Evolutionary conservation across 2,113 vertebrate species (phyloP).

Genomic region (Pseudopodoces humilis): DNA sequence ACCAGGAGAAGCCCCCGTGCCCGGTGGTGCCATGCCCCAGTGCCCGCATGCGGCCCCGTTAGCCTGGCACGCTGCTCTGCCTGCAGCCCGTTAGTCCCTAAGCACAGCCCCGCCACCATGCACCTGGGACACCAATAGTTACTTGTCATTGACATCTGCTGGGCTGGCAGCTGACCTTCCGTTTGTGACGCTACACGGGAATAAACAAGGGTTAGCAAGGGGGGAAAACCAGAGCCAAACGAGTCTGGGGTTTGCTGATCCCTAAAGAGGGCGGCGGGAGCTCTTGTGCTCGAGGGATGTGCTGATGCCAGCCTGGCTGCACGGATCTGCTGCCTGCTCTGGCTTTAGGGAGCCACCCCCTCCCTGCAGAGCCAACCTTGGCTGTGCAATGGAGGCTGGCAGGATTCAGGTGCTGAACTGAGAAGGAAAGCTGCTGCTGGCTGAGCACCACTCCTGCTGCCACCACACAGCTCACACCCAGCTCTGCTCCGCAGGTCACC

Average conservation of each 20-base stretch:
- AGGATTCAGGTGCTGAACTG: background rate
- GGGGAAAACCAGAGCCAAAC: background rate
- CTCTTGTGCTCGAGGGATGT: background rate
- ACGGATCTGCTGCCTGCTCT: rapidly evolving
- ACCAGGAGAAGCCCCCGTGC: background rate
- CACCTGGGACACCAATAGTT: slow-evolving; percentile 80
- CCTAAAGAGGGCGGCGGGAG: rapidly evolving
- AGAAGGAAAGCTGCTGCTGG: background rate
- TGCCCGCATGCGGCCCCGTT: slow-evolving; percentile 54
- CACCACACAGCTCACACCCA: rapidly evolving
- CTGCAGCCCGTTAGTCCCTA: slow-evolving; percentile 55
- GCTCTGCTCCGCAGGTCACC: background rate
- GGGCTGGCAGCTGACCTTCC: slow-evolving; percentile 81
- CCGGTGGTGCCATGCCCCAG: background rate
- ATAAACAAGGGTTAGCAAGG: slow-evolving; percentile 75
- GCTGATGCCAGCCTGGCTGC: background rate
- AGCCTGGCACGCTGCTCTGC: background rate
- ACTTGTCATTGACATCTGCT: slow-evolving; percentile 90
- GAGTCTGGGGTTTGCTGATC: background rate
- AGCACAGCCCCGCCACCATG: slow-evolving; percentile 89
- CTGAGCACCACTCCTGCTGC: background rate
- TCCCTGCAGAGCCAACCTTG: background rate
- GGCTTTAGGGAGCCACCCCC: background rate
- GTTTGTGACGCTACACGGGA: slow-evolving; percentile 79
- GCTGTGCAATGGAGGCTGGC: background rate